These are phyloP conservation scores for Eupithecia subumbrata DNA, from an alignment of 2,888 invertebrate genomes.

Conservation along the genomic window DNA sequence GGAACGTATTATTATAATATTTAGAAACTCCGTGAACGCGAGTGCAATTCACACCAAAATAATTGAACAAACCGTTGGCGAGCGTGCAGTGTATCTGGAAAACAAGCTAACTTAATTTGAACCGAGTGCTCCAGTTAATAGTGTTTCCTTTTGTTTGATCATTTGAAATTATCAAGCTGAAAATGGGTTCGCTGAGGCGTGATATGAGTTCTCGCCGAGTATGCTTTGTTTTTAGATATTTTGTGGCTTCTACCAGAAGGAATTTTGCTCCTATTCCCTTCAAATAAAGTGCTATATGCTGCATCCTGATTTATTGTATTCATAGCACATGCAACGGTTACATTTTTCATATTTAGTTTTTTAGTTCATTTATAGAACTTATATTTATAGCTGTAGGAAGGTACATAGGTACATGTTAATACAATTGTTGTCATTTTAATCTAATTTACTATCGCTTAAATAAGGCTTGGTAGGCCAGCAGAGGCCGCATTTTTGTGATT, in stretches of 20 bases:
- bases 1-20: not conserved
- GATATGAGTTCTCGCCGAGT: constrained; percentile 5
- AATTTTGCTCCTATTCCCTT: not conserved
- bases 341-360: too few species aligned
- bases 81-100: constrained; percentile 18
- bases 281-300: not conserved
- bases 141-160: constrained; percentile 30
- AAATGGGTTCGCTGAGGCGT: constrained; percentile 19
- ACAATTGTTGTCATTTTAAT: too few species aligned
- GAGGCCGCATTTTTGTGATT: too few species aligned
- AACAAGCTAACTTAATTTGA: constrained; percentile 28
- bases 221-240: constrained; percentile 1
- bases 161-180: constrained; percentile 24
- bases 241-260: not conserved
- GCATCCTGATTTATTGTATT: not conserved
- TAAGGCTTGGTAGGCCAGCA: too few species aligned
- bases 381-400: too few species aligned
- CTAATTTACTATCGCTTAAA: too few species aligned
- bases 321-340: not conserved
- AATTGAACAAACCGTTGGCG: constrained; percentile 27
- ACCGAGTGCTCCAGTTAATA: constrained; percentile 22
- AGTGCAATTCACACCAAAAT: constrained; percentile 26
- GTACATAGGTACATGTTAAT: too few species aligned
- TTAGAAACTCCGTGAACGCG: not conserved
- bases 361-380: too few species aligned